These are phyloP conservation scores for Aythya fuligula DNA, from an alignment of 2,797 vertebrate genomes.

Conservation along the genomic window DNA sequence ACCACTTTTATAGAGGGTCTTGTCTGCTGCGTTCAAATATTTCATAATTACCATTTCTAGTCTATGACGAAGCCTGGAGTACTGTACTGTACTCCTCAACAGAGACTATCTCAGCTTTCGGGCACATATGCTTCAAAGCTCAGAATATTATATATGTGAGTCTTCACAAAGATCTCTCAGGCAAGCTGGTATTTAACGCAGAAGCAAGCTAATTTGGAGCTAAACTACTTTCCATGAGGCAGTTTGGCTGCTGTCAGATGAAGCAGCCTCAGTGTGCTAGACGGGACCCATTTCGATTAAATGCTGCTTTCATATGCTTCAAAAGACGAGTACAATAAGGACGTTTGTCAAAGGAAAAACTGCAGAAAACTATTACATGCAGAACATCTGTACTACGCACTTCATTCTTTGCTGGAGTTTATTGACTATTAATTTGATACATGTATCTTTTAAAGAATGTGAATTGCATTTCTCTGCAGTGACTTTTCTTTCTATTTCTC, in stretches of 20 bases:
- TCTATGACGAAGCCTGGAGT: conserved; percentile 72
- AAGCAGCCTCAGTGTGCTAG: conserved; percentile 72
- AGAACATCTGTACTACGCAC: conserved; percentile 80
- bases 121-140: conserved; percentile 82
- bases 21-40: conserved; percentile 66
- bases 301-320: conserved; percentile 78
- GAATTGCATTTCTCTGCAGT: conserved; percentile 66
- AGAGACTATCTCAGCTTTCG: conserved; percentile 72
- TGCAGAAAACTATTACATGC: conserved; percentile 79
- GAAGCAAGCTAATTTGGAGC: conserved; percentile 81
- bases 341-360: conserved; percentile 83
- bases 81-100: conserved; percentile 71
- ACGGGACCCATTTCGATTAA: conserved; percentile 80
- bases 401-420: conserved; percentile 78
- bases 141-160: conserved; percentile 76
- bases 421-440: conserved; percentile 84
- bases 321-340: conserved; percentile 78
- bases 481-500: conserved; percentile 56
- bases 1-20: conserved; percentile 51
- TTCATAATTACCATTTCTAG: conserved; percentile 75
- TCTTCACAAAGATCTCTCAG: conserved; percentile 79
- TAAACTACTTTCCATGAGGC: conserved; percentile 81
- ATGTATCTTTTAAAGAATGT: conserved; percentile 80
- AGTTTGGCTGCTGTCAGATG: conserved; percentile 82
- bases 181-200: conserved; percentile 85